phyloP scores from a whole-genome alignment of 2,113 vertebrate genomes.

The Tiliqua scincoides region DNA sequence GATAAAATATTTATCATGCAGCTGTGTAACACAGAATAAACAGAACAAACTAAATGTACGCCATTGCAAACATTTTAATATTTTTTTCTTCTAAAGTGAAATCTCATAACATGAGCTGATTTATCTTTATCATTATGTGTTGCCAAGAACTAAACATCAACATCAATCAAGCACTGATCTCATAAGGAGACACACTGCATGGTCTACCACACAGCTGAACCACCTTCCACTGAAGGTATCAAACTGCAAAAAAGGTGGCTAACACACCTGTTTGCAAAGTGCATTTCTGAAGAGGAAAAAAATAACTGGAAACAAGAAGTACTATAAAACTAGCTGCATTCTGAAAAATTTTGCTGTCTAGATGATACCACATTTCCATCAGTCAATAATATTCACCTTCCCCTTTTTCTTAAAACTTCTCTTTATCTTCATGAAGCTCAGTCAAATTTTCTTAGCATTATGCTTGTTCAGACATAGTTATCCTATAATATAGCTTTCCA shows the following conservation, averaged over 20 bases:
- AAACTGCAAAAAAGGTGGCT: background rate
- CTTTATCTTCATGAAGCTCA: background rate
- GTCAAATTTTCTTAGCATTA: background rate
- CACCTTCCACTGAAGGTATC: background rate
- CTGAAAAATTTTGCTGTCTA: background rate
- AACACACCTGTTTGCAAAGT: too few species aligned
- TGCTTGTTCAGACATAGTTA: too few species aligned
- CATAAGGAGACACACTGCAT: background rate
- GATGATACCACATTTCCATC: background rate
- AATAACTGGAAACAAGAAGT: background rate
- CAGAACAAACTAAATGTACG: background rate
- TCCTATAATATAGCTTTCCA: too few species aligned
- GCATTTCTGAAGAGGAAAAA: background rate
- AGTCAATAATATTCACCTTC: background rate
- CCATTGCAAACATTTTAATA: background rate
- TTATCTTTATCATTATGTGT: background rate
- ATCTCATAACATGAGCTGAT: background rate
- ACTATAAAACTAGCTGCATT: background rate
- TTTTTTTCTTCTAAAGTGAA: background rate
- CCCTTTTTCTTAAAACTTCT: background rate
- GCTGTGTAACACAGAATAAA: background rate
- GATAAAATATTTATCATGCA: background rate
- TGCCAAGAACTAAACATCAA: background rate
- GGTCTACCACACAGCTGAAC: background rate
- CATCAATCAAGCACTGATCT: background rate